These are phyloP conservation scores for Syngnathus acus DNA, from an alignment of 2,797 vertebrate genomes.

Conservation along the genomic window DNA sequence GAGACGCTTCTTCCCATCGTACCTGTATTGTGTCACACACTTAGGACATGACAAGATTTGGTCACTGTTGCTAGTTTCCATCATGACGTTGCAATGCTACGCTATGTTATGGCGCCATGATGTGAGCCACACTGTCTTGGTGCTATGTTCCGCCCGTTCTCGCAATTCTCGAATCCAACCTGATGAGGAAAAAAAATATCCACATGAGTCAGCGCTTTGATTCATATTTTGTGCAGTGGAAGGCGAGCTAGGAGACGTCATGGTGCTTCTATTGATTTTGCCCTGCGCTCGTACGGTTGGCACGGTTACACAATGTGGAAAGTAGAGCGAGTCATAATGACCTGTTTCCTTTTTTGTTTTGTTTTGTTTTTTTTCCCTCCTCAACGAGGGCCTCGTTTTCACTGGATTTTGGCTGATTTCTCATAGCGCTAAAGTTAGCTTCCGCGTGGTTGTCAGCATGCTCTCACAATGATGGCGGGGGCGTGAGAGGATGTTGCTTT, in stretches of 20 bases:
- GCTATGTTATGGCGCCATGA: too few relatives aligned
- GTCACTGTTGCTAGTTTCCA: too few relatives aligned
- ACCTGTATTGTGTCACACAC: conserved; percentile 10
- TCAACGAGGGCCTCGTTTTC: conserved; percentile 17
- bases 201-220: neutral
- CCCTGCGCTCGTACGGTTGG: conserved; percentile 23
- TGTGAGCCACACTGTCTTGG: too few relatives aligned
- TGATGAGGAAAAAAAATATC: neutral
- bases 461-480: conserved; percentile 31
- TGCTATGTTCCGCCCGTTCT: neutral
- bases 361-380: conserved; percentile 11
- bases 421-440: conserved; percentile 24
- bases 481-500: conserved; percentile 34
- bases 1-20: conserved; percentile 17
- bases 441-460: conserved; percentile 22
- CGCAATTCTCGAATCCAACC: neutral
- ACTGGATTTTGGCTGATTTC: conserved; percentile 10
- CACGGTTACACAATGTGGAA: conserved; percentile 35
- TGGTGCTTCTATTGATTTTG: conserved; percentile 40
- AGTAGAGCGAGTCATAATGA: conserved; percentile 20
- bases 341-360: neutral
- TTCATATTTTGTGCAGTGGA: neutral
- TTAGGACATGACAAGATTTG: too few relatives aligned
- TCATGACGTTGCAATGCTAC: too few relatives aligned
- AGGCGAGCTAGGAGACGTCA: neutral